phyloP scores from a whole-genome alignment of 92 coral and sea anemone species.

The Paramuricea clavata region DNA sequence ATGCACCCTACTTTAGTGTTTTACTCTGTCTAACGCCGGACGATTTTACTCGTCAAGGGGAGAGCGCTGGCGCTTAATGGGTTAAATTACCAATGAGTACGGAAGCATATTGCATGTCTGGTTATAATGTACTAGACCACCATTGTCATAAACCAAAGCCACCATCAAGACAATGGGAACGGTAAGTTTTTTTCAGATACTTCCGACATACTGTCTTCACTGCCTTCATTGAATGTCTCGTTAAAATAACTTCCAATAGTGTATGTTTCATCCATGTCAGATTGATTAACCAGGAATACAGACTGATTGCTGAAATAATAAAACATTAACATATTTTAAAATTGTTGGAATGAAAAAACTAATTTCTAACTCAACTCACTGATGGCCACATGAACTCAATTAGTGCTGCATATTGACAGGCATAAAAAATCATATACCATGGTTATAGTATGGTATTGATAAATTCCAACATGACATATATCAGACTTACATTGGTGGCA shows the following conservation, averaged over 20 bases:
- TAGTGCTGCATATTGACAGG: too few species aligned
- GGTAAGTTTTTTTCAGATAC: constrained; percentile 20
- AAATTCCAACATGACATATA: too few species aligned
- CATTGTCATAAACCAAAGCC: too few species aligned
- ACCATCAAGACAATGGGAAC: background rate
- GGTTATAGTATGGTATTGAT: too few species aligned
- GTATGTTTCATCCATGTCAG: constrained; percentile 30
- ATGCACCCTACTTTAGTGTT: too few species aligned
- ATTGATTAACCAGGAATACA: constrained; percentile 20
- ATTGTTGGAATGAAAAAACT: background rate
- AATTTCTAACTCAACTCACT: background rate
- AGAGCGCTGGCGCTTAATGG: too few species aligned
- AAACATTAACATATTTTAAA: background rate
- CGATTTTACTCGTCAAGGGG: too few species aligned
- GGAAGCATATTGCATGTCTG: too few species aligned
- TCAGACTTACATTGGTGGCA: constrained; percentile 81
- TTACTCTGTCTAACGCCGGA: too few species aligned
- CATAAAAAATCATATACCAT: too few species aligned
- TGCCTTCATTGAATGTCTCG: constrained; percentile 6
- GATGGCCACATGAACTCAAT: background rate
- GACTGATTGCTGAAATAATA: constrained; percentile 18
- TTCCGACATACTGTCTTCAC: constrained; percentile 46
- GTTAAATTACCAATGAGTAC: too few species aligned
- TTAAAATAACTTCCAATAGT: constrained; percentile 39
- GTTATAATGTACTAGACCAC: too few species aligned